Conservation (phyloP, 2,888 invertebrate species). For the Drosophila falleni region DNA sequence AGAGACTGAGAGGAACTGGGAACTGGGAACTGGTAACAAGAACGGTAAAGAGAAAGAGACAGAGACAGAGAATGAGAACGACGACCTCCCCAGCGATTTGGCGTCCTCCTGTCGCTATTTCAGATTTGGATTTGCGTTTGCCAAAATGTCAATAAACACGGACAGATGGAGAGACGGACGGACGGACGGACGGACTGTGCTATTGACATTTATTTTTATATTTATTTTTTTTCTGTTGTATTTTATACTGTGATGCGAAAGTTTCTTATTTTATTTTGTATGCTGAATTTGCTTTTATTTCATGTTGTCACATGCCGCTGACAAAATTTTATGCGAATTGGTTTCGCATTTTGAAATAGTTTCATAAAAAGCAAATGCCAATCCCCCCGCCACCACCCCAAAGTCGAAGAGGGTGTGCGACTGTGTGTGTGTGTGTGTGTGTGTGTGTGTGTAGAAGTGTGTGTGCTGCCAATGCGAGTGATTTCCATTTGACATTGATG, state of each 20-base stretch:
- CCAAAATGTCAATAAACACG: slow-evolving; percentile 80
- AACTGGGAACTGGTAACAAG: slow-evolving; percentile 3
- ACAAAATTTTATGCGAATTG: slow-evolving; percentile 81
- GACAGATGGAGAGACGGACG: slow-evolving; percentile 35
- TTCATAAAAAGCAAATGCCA: slow-evolving; percentile 77
- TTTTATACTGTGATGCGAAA: slow-evolving; percentile 33
- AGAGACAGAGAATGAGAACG: slow-evolving; percentile 25
- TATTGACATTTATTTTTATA: slow-evolving; percentile 70
- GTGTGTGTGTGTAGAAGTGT: not conserved
- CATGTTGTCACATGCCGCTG: slow-evolving; percentile 68
- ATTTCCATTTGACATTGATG: slow-evolving; percentile 83
- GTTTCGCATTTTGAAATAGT: slow-evolving; percentile 81
- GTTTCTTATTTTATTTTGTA: slow-evolving; percentile 65
- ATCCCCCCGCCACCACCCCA: slow-evolving; percentile 7
- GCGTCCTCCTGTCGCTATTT: slow-evolving; percentile 54
- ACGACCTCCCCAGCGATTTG: slow-evolving; percentile 65
- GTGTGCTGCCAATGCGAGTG: slow-evolving; percentile 59
- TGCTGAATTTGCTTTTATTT: slow-evolving; percentile 65
- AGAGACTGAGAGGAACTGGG: not conserved
- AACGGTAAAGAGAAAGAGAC: not conserved
- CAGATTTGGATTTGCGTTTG: slow-evolving; percentile 73
- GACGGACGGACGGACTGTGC: slow-evolving; percentile 38
- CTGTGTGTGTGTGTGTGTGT: slow-evolving; percentile 5
- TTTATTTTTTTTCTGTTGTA: slow-evolving; percentile 31
- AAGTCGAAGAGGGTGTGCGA: not conserved